Percentiles rank a stretch among this genome's conserved stretches.
Evolutionary conservation across 2,888 invertebrate species (phyloP).

Genomic region (Tiliacea aurago): DNA sequence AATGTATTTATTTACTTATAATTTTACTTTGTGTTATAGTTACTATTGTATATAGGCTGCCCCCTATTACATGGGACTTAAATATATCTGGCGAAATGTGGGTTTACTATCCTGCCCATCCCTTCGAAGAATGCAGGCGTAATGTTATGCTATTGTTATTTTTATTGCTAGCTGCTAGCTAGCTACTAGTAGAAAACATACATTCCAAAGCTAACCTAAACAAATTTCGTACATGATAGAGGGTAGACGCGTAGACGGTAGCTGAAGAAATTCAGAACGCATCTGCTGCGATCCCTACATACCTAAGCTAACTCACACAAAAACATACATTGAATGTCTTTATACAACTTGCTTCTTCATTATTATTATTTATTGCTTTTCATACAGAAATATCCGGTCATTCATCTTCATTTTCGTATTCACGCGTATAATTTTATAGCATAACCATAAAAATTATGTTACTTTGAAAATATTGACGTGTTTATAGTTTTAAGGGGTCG

Average conservation of each 20-base stretch:
- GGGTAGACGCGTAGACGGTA: constrained; percentile 18
- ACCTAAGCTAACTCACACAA: neutral
- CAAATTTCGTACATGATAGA: neutral
- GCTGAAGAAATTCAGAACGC: neutral
- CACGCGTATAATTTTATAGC: constrained; percentile 8
- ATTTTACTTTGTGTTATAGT: neutral
- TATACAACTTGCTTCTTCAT: neutral
- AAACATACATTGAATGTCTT: neutral
- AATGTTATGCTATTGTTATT: neutral
- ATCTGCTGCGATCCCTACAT: neutral
- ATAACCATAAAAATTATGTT: constrained; percentile 25
- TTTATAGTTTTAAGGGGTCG: constrained; percentile 11
- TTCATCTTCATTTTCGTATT: constrained; percentile 12
- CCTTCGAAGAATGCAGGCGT: neutral
- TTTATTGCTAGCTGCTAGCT: neutral
- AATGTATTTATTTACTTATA: neutral
- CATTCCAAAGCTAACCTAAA: neutral
- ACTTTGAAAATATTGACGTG: constrained; percentile 15
- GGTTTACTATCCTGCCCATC: neutral
- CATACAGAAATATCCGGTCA: constrained; percentile 19
- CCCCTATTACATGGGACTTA: too few species aligned
- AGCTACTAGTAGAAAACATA: neutral
- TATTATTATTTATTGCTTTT: constrained; percentile 18
- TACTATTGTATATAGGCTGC: neutral
- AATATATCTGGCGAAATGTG: neutral